A percentile compares a stretch with the other conserved stretches of the same genome.
These are phyloP conservation scores for Carpatolechia fugitivella DNA, from an alignment of 2,888 invertebrate species.

Conservation along the genomic window DNA sequence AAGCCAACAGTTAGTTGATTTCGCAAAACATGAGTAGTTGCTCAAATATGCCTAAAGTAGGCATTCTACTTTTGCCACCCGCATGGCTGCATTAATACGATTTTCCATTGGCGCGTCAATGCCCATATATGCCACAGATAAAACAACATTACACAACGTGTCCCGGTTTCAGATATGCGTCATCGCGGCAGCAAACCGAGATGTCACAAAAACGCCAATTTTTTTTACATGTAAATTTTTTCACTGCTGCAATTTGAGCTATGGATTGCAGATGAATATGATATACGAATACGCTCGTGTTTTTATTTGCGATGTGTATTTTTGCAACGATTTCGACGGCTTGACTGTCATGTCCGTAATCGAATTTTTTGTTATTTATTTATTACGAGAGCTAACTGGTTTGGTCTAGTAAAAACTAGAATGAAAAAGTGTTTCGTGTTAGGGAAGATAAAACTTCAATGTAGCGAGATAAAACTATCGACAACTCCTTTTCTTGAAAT, in stretches of 20 bases:
- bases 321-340: conserved; percentile 30
- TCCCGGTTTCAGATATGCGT: conserved; percentile 37
- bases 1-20: background rate
- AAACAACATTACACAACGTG: conserved; percentile 33
- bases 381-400: conserved; percentile 8
- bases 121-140: background rate
- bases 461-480: no score
- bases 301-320: conserved; percentile 40
- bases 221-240: conserved; percentile 40
- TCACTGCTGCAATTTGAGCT: conserved; percentile 44
- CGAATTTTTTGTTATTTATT: conserved; percentile 40
- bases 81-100: background rate
- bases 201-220: conserved; percentile 29
- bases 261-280: conserved; percentile 57
- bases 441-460: no score
- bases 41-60: background rate
- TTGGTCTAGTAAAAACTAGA: background rate
- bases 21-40: background rate
- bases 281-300: conserved; percentile 34
- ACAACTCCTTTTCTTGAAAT: no score
- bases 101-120: background rate
- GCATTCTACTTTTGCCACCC: background rate
- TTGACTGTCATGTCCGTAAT: conserved; percentile 45
- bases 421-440: no score
- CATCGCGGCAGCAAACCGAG: conserved; percentile 35